Base-by-base conservation (phyloP, 2,888 invertebrate genomes). In the Acanthosepion lycidas region DNA sequence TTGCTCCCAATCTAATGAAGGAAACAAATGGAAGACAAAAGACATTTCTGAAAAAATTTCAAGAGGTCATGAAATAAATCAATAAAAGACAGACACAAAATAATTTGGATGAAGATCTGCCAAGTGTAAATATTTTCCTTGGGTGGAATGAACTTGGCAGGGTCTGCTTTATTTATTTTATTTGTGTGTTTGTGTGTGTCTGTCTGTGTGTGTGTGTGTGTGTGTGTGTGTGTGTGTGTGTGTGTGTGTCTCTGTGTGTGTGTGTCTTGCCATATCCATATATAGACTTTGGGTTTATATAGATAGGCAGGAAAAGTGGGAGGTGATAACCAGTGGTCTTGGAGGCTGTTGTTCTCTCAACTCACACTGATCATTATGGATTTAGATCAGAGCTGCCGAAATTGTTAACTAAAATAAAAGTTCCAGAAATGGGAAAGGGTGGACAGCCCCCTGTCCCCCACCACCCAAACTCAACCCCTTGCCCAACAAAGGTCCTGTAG, bases 311-410 rank as follows among this genome's bases (percentile, higher is more conserved):
- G 78, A 78, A 42, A 78, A 33, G 78, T 78, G 78, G 78, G 33
- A 78, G 78, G n/a, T 78, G 78, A 78, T 33, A 78, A 78, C 78
- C 78, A 78, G 78, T 78, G 78, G 78, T 78, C 78, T n/a, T 78
- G 12, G 78, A 78, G 78, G 78, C n/a, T 78, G 78, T 12, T 78
- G n/a, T 78, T 23, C 4, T 59, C 59, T 59, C 59, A 59, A 59
- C 59, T 78, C n/a, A 78, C 78, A 78, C 78, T 78, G 78, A 78
- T 78, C 78, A 33, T 78, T 78, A n/a, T n/a, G n/a, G 33, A 78
- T 78, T 78, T 15, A 78, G 78, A 78, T 78, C 78, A 78, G 78
- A 78, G 78, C 78, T 78, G 78, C 78, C 78, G 78, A 78, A 78
- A 78, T 78, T 78, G 78, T 33, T 23, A 20, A n/a, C n/a, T 23